A percentile compares a stretch with the other conserved stretches of the same genome.
Conservation (phyloP, 64 coral and sea anemone genomes). For the Porites australiensis region DNA sequence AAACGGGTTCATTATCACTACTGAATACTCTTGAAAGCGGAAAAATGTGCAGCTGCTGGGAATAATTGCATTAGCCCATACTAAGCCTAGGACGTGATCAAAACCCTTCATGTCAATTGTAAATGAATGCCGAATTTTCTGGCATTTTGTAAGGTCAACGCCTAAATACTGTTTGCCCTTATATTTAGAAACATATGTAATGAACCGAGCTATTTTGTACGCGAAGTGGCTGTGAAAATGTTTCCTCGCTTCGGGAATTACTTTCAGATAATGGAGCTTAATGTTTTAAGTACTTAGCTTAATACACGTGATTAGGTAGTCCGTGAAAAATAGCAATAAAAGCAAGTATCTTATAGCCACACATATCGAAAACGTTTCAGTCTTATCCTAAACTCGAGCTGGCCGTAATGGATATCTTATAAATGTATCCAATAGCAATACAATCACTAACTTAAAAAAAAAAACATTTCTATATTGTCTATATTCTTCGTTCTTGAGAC, state of each 20-base stretch:
- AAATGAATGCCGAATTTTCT: slow-evolving; percentile 14
- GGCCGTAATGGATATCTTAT: background rate
- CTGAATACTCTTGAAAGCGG: too few species aligned
- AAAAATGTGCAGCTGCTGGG: too few species aligned
- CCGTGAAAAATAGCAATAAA: too few species aligned
- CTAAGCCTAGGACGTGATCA: background rate
- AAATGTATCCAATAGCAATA: background rate
- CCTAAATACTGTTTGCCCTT: background rate
- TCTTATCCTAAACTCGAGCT: background rate
- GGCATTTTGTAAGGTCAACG: background rate
- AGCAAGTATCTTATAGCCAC: too few species aligned
- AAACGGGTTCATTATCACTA: too few species aligned
- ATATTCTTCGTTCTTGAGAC: too few species aligned
- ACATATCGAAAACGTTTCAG: background rate
- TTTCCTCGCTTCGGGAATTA: background rate
- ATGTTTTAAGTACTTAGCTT: too few species aligned
- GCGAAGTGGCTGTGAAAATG: background rate
- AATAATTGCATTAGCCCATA: too few species aligned
- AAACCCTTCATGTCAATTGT: background rate
- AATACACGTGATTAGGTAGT: too few species aligned
- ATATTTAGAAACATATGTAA: slow-evolving; percentile 19
- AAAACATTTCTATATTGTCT: too few species aligned
- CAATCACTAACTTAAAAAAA: too few species aligned
- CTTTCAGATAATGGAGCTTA: background rate
- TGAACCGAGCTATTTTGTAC: background rate